Base-by-base conservation (phyloP, 2,113 vertebrate genomes). In the Varanus salvator region DNA sequence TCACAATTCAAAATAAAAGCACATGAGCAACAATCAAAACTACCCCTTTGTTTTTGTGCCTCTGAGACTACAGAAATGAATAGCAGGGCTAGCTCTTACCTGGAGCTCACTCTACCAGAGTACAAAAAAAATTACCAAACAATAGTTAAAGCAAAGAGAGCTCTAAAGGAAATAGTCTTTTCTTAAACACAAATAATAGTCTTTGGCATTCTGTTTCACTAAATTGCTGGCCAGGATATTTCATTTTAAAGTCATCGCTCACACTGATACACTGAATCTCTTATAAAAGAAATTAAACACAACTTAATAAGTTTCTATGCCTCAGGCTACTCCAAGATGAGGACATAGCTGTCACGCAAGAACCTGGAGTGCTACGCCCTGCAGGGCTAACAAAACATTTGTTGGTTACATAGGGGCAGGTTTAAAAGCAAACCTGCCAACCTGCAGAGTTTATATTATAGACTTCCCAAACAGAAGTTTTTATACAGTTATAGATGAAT, bases 291-390 rank as follows among this genome's bases (percentile, higher is more conserved):
- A 96, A 84, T 91, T 84, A 78, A 91, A 94, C 94, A 96, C 92
- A 95, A 92, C 96, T 95, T 96, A 96, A 95, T 96, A 95, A 95
- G 96, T 97, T 96, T 96, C 94, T 95, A 34, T 92, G 95, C 96
- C 94, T 92, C 93, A 93, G 96, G 96, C 96, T 96, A 97, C 95
- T 93, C 93, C 92, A 94, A 96, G 92, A 93, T 95, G 95, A 96
- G 95, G 95, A 96, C 96, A 97, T 96, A 92, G 93, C 93, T 95
- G 96, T 96, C 97, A 97, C 92, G 95, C 96, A 96, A 96, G 93
- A 96, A 94, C 88, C 91, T 95, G 94, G 94, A 95, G 96, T 95
- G 96, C 94, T 96, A 92, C 90, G 85, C 95, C 96, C 96, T 95
- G 90, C 94, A 96, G 96, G 95, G 87, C 94, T 94, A 95, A 94